A percentile compares a stretch with the other conserved stretches of the same genome.
Evolutionary conservation across 2,113 vertebrate genomes (phyloP).

Genomic region (Apaloderma vittatum): DNA sequence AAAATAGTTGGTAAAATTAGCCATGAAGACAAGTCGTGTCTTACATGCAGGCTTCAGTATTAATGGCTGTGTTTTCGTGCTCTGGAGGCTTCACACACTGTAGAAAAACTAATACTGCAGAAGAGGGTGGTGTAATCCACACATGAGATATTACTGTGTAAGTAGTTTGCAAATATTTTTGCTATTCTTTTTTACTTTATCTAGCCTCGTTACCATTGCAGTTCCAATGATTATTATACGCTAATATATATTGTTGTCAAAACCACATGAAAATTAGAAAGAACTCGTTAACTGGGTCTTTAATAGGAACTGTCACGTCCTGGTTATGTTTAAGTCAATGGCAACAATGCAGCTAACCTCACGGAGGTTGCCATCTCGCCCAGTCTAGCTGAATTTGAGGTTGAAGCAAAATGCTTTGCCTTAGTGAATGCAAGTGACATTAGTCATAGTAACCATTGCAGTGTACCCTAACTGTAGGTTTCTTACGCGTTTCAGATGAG

Average conservation of each 20-base stretch:
- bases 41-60: background rate
- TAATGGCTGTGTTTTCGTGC: background rate
- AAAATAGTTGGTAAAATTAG: background rate
- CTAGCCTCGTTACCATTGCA: background rate
- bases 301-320: background rate
- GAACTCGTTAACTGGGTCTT: background rate
- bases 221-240: background rate
- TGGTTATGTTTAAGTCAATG: background rate
- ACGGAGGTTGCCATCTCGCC: background rate
- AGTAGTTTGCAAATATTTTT: background rate
- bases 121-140: background rate
- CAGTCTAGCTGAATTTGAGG: background rate
- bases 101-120: background rate
- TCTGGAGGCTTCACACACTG: background rate
- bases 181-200: background rate
- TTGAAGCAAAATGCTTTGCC: background rate
- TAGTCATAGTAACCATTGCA: background rate
- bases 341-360: background rate
- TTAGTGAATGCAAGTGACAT: background rate
- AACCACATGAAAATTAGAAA: background rate
- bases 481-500: fast-evolving
- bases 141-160: background rate
- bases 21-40: background rate
- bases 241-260: background rate
- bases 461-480: background rate